These are phyloP conservation scores for Tursiops truncatus DNA, from an alignment of 2,113 vertebrate genomes.

Conservation along the genomic window DNA sequence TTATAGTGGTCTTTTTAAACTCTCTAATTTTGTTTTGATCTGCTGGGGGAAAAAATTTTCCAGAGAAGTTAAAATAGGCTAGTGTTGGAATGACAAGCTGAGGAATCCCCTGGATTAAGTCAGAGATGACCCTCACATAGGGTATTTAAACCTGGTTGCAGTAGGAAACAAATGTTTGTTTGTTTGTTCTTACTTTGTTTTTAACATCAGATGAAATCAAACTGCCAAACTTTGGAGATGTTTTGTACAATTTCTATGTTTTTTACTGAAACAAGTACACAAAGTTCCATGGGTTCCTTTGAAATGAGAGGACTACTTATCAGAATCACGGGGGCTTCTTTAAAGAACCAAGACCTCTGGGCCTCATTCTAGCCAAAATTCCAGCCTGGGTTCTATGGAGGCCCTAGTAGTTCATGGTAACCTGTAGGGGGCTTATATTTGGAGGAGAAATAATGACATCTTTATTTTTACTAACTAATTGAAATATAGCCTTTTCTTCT, in stretches of 20 bases:
- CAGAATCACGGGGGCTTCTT: neutral
- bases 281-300: neutral
- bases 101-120: neutral
- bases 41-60: neutral
- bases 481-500: neutral
- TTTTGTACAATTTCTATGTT: neutral
- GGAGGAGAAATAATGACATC: neutral
- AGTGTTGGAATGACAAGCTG: neutral
- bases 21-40: neutral
- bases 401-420: neutral
- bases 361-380: neutral
- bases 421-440: neutral
- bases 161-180: neutral
- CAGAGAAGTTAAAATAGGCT: neutral
- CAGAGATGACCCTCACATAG: neutral
- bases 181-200: neutral
- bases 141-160: neutral
- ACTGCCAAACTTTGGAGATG: neutral
- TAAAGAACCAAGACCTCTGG: neutral
- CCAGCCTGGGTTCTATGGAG: neutral
- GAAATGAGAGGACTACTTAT: neutral
- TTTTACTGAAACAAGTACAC: neutral
- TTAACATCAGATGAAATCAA: neutral
- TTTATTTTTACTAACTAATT: neutral
- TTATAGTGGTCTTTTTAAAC: neutral